Evolutionary conservation across 1,140 invertebrate genomes (phyloP).

Genomic region (Papilio dardanus): DNA sequence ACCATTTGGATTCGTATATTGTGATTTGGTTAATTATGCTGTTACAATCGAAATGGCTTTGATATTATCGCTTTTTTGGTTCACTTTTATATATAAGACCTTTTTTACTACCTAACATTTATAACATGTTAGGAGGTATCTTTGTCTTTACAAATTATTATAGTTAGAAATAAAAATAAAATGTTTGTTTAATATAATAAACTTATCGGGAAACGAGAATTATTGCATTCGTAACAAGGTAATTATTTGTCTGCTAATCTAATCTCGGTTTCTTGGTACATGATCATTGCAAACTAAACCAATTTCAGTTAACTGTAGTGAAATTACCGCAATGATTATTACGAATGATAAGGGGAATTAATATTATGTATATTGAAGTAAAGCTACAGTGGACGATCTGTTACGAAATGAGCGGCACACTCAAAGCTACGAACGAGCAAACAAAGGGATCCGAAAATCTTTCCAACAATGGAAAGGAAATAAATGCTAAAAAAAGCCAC

Average conservation of each 20-base stretch:
- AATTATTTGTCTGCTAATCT: not conserved
- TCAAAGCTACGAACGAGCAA: slow-evolving; percentile 39
- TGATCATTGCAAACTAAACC: not conserved
- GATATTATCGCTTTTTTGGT: slow-evolving; percentile 1
- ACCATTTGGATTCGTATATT: slow-evolving; percentile 30
- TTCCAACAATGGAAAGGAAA: slow-evolving; percentile 33
- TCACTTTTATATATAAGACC: not conserved
- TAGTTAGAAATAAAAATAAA: not conserved
- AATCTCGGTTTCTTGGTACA: not conserved
- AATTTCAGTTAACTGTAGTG: not conserved
- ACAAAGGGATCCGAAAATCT: slow-evolving; percentile 32
- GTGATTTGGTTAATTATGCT: slow-evolving; percentile 23
- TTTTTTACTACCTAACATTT: not conserved
- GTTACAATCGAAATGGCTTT: slow-evolving; percentile 13
- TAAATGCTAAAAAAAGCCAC: slow-evolving; percentile 33
- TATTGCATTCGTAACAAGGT: not conserved
- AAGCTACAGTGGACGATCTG: slow-evolving; percentile 5
- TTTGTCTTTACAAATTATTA: not conserved
- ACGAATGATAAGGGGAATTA: slow-evolving; percentile 21
- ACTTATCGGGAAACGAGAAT: too few species aligned
- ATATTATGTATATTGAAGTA: slow-evolving; percentile 30
- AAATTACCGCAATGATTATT: not conserved
- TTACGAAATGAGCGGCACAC: slow-evolving; percentile 28
- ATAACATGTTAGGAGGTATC: not conserved
- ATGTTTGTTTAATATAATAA: not conserved